Conservation (phyloP, 2,888 invertebrate genomes). For the Cerastoderma edule region DNA sequence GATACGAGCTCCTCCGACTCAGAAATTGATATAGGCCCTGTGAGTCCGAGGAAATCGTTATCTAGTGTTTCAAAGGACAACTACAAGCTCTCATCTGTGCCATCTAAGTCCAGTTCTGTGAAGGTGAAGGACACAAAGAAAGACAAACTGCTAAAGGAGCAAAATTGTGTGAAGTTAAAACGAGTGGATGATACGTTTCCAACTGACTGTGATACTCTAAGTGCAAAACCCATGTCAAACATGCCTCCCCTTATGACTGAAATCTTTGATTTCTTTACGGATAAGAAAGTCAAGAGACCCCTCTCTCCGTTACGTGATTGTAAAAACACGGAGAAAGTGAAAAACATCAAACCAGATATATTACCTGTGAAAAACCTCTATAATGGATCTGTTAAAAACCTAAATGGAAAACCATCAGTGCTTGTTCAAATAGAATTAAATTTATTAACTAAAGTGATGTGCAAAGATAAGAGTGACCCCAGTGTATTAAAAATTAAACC, state of each 20-base stretch:
- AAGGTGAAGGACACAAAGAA: constrained; percentile 46
- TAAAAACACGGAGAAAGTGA: constrained; percentile 9
- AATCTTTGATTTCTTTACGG: constrained; percentile 46
- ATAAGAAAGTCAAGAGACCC: constrained; percentile 37
- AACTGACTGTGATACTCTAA: constrained; percentile 45
- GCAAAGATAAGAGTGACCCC: constrained; percentile 12
- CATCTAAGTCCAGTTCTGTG: constrained; percentile 27
- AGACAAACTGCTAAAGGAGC: constrained; percentile 49
- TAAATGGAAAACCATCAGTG: constrained; percentile 56
- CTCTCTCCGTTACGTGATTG: constrained; percentile 54
- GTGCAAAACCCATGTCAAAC: constrained; percentile 35
- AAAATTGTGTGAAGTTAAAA: constrained; percentile 59
- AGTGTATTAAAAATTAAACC: constrained; percentile 14
- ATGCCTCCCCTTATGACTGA: constrained; percentile 29
- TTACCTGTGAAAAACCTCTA: constrained; percentile 34
- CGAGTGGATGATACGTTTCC: constrained; percentile 27
- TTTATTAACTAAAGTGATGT: constrained; percentile 36
- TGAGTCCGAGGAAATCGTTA: constrained; percentile 41
- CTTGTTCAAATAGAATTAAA: constrained; percentile 58
- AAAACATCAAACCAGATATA: constrained; percentile 35
- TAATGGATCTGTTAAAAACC: constrained; percentile 46
- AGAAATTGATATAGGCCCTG: constrained; percentile 37
- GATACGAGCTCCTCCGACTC: constrained; percentile 36
- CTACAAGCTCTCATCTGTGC: background rate
- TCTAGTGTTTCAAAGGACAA: constrained; percentile 16